phyloP scores from a whole-genome alignment of 2,113 vertebrate species.

The Coregonus clupeaformis region DNA sequence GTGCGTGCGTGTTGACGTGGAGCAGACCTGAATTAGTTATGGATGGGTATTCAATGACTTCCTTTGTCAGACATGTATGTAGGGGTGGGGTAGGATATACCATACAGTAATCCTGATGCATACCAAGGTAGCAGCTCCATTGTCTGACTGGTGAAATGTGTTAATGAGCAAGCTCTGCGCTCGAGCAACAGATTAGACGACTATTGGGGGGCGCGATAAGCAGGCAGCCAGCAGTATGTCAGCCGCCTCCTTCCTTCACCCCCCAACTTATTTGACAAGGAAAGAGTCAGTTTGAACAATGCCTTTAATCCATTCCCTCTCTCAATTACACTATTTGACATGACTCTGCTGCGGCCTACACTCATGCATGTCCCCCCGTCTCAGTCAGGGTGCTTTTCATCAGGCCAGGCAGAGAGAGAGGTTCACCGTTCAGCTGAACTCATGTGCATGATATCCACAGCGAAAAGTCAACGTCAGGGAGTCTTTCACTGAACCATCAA shows the following conservation, averaged over 20 bases:
- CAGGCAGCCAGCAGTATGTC: conserved; percentile 60
- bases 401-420: no score
- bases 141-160: conserved; percentile 76
- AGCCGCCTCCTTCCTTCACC: conserved; percentile 61
- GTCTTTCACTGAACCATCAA: no score
- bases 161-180: conserved; percentile 67
- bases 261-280: conserved; percentile 32
- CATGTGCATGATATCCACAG: no score
- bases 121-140: conserved; percentile 74
- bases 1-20: conserved; percentile 21
- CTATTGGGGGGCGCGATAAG: conserved; percentile 70
- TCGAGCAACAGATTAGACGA: conserved; percentile 77
- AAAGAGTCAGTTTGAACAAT: conserved; percentile 68
- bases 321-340: conserved; percentile 49
- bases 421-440: no score
- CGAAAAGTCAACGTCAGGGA: no score
- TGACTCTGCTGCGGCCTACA: no score
- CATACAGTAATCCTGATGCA: conserved; percentile 75
- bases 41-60: conserved; percentile 74
- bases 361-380: no score
- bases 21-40: conserved; percentile 67
- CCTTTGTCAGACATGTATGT: conserved; percentile 69
- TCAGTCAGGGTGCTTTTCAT: no score
- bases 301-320: conserved; percentile 71
- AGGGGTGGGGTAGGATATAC: conserved; percentile 57